These are phyloP conservation scores for Diglossa cyanea DNA, from an alignment of 2,797 vertebrate genomes.

Conservation along the genomic window DNA sequence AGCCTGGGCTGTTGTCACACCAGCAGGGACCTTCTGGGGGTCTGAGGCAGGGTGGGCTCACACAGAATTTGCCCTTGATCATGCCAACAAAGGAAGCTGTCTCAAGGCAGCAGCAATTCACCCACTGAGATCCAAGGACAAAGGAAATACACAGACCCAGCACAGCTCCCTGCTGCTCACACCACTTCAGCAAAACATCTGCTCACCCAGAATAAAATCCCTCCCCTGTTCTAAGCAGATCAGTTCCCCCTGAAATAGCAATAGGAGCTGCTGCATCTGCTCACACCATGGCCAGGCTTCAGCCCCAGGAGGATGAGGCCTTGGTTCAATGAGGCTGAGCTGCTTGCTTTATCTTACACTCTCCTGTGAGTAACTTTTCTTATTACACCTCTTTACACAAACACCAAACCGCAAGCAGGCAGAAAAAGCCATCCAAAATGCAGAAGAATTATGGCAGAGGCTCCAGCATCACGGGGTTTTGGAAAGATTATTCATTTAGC, in stretches of 20 bases:
- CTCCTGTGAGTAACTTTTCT: conserved; percentile 28
- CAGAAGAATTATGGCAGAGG: conserved; percentile 7
- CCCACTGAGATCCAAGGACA: not conserved
- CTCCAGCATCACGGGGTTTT: not conserved
- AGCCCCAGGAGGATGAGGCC: conserved; percentile 19
- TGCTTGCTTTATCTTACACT: conserved; percentile 33
- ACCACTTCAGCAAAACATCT: conserved; percentile 17
- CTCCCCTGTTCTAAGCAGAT: not conserved
- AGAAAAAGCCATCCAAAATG: not conserved
- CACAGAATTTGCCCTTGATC: not conserved
- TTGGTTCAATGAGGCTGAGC: not conserved
- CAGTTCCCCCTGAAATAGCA: not conserved
- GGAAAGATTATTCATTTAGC: not conserved
- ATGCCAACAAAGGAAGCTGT: not conserved
- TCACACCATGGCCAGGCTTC: not conserved
- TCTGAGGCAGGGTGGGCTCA: not conserved
- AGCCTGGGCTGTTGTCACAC: not conserved
- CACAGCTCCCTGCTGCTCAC: not conserved
- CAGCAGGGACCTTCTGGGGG: not conserved
- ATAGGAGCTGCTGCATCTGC: conserved; percentile 40
- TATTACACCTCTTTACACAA: conserved; percentile 10
- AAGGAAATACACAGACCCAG: not conserved
- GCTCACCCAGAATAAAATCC: not conserved
- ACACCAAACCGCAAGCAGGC: conserved; percentile 1
- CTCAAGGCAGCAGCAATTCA: not conserved